Base-by-base conservation (phyloP, 2,888 invertebrate genomes). In the Cephus runcator region DNA sequence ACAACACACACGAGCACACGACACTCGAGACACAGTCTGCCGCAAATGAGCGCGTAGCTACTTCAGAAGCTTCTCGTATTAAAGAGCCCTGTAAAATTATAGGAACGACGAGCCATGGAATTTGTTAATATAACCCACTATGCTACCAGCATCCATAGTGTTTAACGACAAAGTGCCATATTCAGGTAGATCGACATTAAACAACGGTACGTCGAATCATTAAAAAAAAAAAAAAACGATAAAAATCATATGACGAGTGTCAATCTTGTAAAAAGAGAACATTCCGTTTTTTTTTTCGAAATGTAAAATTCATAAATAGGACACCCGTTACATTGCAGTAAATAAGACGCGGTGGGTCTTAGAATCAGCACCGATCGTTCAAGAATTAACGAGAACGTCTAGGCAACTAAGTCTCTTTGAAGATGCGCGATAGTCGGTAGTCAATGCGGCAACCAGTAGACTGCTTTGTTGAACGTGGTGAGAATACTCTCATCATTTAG, bases 41-140 rank as follows among this genome's bases (percentile, higher is more conserved):
- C 74, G 71, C 77, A 79, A 34, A 31, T 79, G 75, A 80, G 82
- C 81, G 69, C 35, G 81, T 56, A 73, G 85, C 86, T 85, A 85
- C 86, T 82, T 84, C 84, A 83, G 87, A 83, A 86, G 87, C 87
- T 83, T 34, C 85, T 86, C 85, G 88, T 87, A 88, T 88, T 88
- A 88, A 88, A 85, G 85, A 87, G 86, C 82, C 86, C 83, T 85
- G 86, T 87, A 88, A 88, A 89, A 89, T 89, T 87, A 89, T 88
- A 86, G 86, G 85, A 85, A 87, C 88, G 56, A 56, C 56, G 56
- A 56, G 88, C 87, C 86, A 80, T 80, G 83, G 85, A 86, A 89
- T 87, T 86, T 86, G 85, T 83, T 87, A 86, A 86, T 88, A 85
- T 80, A 56, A 56, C 56, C 56, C 56, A 23, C 56, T 9, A 9